Base-by-base conservation (phyloP, 1,140 invertebrate species). In the Ylistrum balloti region DNA sequence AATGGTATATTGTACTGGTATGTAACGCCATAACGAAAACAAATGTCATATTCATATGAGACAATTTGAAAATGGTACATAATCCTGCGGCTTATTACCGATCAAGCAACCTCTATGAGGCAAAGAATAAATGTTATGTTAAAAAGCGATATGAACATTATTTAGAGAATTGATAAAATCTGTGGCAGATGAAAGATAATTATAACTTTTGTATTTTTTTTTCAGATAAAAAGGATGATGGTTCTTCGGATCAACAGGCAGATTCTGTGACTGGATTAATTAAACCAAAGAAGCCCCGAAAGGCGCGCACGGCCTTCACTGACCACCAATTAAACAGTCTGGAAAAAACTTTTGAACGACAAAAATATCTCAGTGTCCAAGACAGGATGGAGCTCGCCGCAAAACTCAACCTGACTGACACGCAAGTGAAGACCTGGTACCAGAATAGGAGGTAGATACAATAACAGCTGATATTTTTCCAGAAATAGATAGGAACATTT, bases 351-450 rank as follows among this genome's bases (percentile, higher is more conserved):
- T 99, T 99, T 96, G 99, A 99, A 96, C 97, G 98, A 91, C 99
- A 99, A 96, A 99, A 99, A 96, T 99, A 99, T 97, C 97, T 99
- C 38, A 99, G 98, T 94, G 99, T 99, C 2, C 99, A 99, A 95
- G 99, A 99, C 95, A 97, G 99, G 88, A 99, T 99, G 98, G 99
- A 99, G 97, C 96, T 99, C 90, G 99, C 99, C 0, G 98, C 98
- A 32, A 99, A 99, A 96, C 97, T 99, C 48, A 98, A 98, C 91
- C 97, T 99, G 33, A 99, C 98, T 13, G 99, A 99, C 96, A 99
- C 99, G 20, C 99, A 99, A 97, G 99, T 99, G 93, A 99, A 99
- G 96, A 99, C 99, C 90, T 99, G 99, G 99, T 99, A 99, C 96
- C 99, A 99, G 96, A 99, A 99, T 96, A 97, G 99, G 97, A 98